Conservation (phyloP, 92 coral and sea anemone species). For the Phenganax stokvisi region DNA sequence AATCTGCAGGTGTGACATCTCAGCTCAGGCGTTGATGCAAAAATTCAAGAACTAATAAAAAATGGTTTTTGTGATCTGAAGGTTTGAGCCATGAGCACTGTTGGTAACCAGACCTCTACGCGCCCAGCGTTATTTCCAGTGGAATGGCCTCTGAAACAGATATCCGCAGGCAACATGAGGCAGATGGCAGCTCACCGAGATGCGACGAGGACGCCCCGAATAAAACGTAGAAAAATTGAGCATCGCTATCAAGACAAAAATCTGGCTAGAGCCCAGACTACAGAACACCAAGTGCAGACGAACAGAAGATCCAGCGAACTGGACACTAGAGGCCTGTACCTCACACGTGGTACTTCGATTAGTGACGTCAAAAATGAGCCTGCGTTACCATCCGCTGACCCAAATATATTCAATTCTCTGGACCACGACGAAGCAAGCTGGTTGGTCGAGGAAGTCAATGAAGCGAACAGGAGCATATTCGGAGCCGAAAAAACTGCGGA, state of each 20-base stretch:
- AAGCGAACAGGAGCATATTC: constrained; percentile 19
- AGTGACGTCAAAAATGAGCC: constrained; percentile 21
- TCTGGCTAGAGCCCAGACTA: background rate
- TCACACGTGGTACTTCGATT: background rate
- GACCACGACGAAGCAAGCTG: constrained; percentile 27
- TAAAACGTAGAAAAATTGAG: constrained; percentile 5
- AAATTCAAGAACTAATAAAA: background rate
- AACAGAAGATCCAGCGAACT: background rate
- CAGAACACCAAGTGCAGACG: constrained; percentile 11
- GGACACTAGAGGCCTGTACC: background rate
- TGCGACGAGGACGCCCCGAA: background rate
- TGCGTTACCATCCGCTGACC: background rate
- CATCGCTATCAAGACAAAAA: background rate
- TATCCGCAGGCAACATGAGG: constrained; percentile 4
- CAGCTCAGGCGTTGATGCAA: no score
- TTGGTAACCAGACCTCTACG: background rate
- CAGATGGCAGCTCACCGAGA: background rate
- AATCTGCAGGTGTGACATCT: no score
- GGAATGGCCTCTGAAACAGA: constrained; percentile 34
- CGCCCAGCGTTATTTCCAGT: constrained; percentile 21
- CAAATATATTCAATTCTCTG: constrained; percentile 24
- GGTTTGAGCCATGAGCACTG: constrained; percentile 16
- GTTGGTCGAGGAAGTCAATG: constrained; percentile 34
- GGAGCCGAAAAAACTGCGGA: constrained; percentile 10
- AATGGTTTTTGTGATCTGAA: background rate